phyloP scores from a whole-genome alignment of 2,888 invertebrate species.

The Hypolimnas misippus region DNA sequence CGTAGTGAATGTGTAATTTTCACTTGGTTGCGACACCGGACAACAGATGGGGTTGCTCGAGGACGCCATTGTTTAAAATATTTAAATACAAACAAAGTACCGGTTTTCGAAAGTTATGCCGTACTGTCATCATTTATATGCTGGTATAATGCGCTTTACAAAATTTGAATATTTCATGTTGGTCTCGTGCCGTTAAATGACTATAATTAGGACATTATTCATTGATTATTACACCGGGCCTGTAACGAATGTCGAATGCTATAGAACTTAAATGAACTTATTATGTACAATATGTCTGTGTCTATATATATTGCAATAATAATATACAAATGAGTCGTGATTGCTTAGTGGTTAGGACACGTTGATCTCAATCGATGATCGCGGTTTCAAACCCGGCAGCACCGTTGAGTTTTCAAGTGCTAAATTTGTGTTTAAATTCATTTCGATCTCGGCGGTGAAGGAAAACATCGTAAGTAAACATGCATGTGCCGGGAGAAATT shows the following conservation, averaged over 20 bases:
- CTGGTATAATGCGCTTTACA: slow-evolving; percentile 49
- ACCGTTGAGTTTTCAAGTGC: too few species aligned
- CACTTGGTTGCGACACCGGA: slow-evolving; percentile 54
- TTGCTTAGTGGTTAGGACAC: too few species aligned
- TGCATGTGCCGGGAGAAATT: too few species aligned
- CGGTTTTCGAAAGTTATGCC: slow-evolving; percentile 53
- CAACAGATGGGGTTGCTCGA: slow-evolving; percentile 70
- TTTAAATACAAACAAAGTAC: slow-evolving; percentile 58
- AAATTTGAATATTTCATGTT: slow-evolving; percentile 55
- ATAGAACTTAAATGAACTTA: background rate
- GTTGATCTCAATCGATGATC: too few species aligned
- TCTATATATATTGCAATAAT: too few species aligned
- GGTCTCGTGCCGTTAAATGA: slow-evolving; percentile 62
- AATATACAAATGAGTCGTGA: too few species aligned
- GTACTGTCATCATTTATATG: slow-evolving; percentile 55
- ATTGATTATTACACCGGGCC: slow-evolving; percentile 20
- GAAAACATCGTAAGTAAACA: too few species aligned
- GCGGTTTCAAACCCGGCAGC: too few species aligned
- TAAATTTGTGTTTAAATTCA: too few species aligned
- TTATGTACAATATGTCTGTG: too few species aligned
- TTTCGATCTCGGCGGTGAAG: too few species aligned
- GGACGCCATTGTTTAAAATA: slow-evolving; percentile 57
- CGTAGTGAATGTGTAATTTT: slow-evolving; percentile 41
- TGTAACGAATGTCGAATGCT: background rate
- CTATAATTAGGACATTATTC: slow-evolving; percentile 51